A percentile compares a stretch with the other conserved stretches of the same genome.
Conservation (phyloP, 2,888 invertebrate species). For the Nemotelus pantherinus region DNA sequence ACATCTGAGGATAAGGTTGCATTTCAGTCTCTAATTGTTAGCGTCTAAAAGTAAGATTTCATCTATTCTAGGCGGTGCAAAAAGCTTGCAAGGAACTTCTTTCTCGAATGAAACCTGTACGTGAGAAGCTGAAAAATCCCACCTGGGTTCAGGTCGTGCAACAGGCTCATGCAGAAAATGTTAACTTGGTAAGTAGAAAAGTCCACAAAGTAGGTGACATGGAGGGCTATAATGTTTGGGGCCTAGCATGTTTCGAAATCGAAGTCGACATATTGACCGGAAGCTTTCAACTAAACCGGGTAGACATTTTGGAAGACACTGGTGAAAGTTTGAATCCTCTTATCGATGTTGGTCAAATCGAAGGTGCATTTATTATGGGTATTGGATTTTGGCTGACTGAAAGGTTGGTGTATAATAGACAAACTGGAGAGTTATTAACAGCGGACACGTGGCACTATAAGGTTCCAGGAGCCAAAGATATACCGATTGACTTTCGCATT, state of each 20-base stretch:
- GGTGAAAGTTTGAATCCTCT: constrained; percentile 73
- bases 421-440: constrained; percentile 75
- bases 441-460: constrained; percentile 86
- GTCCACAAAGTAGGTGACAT: constrained; percentile 61
- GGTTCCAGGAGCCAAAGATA: constrained; percentile 71
- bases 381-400: constrained; percentile 82
- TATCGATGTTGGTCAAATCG: constrained; percentile 80
- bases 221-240: constrained; percentile 70
- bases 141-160: constrained; percentile 51
- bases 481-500: constrained; percentile 70
- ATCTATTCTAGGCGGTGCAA: constrained; percentile 38
- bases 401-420: constrained; percentile 71
- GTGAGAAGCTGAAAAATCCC: constrained; percentile 39
- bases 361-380: constrained; percentile 83
- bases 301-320: constrained; percentile 76
- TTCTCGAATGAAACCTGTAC: constrained; percentile 45
- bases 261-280: constrained; percentile 80
- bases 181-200: constrained; percentile 54
- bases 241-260: constrained; percentile 71
- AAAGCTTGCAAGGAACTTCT: constrained; percentile 46
- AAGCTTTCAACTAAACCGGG: constrained; percentile 71
- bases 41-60: background rate
- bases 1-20: too few species aligned
- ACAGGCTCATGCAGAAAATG: constrained; percentile 50
- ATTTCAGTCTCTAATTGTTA: too few species aligned